Conservation (phyloP, 2,113 vertebrate genomes). For the Tautogolabrus adspersus region DNA sequence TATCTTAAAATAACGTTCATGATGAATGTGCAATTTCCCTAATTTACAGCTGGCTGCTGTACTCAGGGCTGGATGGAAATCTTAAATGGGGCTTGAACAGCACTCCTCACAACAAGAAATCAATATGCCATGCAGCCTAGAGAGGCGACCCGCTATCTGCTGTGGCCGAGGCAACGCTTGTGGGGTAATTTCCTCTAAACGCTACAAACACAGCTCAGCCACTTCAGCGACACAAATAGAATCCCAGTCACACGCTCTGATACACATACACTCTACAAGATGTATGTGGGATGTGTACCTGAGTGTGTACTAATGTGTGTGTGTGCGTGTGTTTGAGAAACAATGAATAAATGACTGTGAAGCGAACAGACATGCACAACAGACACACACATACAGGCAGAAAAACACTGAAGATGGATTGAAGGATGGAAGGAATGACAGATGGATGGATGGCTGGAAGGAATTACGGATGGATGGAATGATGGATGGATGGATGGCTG, state of each 20-base stretch:
- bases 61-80: constrained; percentile 96
- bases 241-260: constrained; percentile 57
- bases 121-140: constrained; percentile 93
- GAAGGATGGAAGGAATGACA: too few species aligned
- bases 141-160: constrained; percentile 84
- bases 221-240: constrained; percentile 73
- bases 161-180: constrained; percentile 84
- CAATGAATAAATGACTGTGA: neutral
- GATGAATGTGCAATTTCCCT: constrained; percentile 99
- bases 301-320: constrained; percentile 8
- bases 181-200: constrained; percentile 85
- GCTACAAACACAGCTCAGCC: constrained; percentile 78
- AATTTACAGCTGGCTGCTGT: constrained; percentile 93
- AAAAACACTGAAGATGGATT: too few species aligned
- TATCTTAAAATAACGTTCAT: constrained; percentile 97
- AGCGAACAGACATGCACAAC: too few species aligned
- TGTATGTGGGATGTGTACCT: constrained; percentile 28
- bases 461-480: too few species aligned
- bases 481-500: too few species aligned
- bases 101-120: constrained; percentile 99
- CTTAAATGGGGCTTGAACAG: constrained; percentile 99
- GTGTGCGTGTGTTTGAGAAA: constrained; percentile 2
- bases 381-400: too few species aligned
- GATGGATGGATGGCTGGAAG: too few species aligned
- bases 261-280: constrained; percentile 54